Percentiles rank a stretch among this genome's conserved stretches.
phyloP scores from a whole-genome alignment of 2,113 vertebrate species.

The Symphodus melops region DNA sequence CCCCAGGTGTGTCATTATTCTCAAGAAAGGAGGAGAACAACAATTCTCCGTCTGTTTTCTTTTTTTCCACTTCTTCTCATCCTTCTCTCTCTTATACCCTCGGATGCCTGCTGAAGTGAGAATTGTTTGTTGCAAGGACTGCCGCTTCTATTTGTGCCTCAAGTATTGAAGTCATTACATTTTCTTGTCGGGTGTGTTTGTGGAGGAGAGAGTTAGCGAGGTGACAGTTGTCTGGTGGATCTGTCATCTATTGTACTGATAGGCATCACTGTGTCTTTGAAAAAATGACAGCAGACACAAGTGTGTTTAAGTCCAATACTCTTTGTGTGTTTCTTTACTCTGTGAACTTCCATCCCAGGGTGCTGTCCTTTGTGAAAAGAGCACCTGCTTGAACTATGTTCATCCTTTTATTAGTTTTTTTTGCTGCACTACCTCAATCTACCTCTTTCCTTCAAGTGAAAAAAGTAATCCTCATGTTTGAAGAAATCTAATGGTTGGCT shows the following conservation, averaged over 20 bases:
- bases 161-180: slow-evolving; percentile 37
- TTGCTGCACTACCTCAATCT: not conserved
- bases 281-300: slow-evolving; percentile 23
- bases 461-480: not conserved
- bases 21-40: slow-evolving; percentile 36
- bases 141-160: slow-evolving; percentile 12
- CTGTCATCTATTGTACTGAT: not conserved
- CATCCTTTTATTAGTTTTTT: slow-evolving; percentile 1
- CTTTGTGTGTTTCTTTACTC: slow-evolving; percentile 4
- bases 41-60: slow-evolving; percentile 1
- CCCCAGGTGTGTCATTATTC: slow-evolving; percentile 56
- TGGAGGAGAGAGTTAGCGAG: not conserved
- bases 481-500: not conserved
- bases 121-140: slow-evolving; percentile 32
- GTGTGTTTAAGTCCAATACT: not conserved
- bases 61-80: no score
- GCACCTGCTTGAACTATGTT: slow-evolving; percentile 2
- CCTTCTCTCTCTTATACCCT: slow-evolving; percentile 1
- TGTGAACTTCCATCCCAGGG: not conserved
- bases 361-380: slow-evolving; percentile 4
- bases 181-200: slow-evolving; percentile 9
- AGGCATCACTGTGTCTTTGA: not conserved
- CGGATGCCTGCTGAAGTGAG: slow-evolving; percentile 12
- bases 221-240: not conserved
- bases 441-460: not conserved